Conservation (phyloP, 2,888 invertebrate species). For the Brachyptera putata region DNA sequence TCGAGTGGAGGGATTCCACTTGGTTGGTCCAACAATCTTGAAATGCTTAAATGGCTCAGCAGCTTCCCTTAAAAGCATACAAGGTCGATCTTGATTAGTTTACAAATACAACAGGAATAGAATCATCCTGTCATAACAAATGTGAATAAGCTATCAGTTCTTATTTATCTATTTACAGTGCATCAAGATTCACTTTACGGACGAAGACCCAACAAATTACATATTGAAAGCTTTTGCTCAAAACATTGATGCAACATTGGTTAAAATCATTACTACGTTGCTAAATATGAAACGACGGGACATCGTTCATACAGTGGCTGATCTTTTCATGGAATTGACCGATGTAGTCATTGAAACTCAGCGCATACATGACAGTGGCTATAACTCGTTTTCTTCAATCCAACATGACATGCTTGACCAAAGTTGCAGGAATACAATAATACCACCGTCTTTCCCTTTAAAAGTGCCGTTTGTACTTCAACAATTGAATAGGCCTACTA, state of each 20-base stretch:
- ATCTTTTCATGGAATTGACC: background rate
- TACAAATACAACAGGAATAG: no score
- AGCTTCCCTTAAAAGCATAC: no score
- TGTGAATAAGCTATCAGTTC: no score
- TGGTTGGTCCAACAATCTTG: no score
- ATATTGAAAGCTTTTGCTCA: constrained; percentile 16
- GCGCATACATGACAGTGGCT: background rate
- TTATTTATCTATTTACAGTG: background rate
- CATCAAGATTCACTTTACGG: background rate
- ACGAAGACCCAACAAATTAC: constrained; percentile 6
- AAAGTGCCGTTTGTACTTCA: background rate
- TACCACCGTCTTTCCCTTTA: background rate
- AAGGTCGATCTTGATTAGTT: no score
- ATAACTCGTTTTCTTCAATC: background rate
- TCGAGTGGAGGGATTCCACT: no score
- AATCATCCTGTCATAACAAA: no score
- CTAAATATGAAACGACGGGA: constrained; percentile 21
- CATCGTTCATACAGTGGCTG: constrained; percentile 1
- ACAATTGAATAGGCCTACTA: background rate
- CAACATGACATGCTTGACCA: no score
- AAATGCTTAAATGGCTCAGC: no score
- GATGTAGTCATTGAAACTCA: background rate
- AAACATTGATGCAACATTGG: constrained; percentile 12
- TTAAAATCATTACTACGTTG: constrained; percentile 15
- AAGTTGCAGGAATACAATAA: background rate